Evolutionary conservation across 2,797 vertebrate genomes (phyloP), one percentile per base, ranked within the genome.

Genomic region (Rhynchotus rufescens): DNA sequence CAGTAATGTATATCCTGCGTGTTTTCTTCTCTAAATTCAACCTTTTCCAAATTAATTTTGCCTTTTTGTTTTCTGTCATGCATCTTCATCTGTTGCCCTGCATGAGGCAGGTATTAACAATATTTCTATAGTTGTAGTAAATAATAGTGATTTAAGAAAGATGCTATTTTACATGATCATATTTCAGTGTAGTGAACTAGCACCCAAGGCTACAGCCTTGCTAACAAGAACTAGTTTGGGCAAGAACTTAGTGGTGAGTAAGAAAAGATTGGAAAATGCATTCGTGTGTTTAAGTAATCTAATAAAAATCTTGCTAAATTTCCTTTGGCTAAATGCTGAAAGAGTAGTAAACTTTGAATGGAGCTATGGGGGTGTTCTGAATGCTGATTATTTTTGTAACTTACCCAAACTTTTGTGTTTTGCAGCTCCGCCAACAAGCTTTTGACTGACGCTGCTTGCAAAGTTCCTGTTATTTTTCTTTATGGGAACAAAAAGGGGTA

Each of bases 141-240:
- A 5, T 28, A 21, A 3, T 57, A 28, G 25, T 47, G 1, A 44
- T 59, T 22, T 25, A 14, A 16, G 71, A 67, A 28, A 47, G 28
- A 20, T 54, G 34, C 30, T 54, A 12, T 26, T 14, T n/a, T 8
- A 0, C 30, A 4, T 1, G 12, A 23, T 32, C 0, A 0, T 17
- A 26, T 42, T 52, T 59, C 12, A n/a, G 2, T 11, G 12, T 40
- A 23, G 47, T 36, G 19, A 74, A 49, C 7, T 56, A 25, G 21
- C 11, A 23, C 38, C 3, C 22, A 54, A 52, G 60, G 12, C 21
- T 7, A 40, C 21, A 10, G 38, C 30, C 4, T 17, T 34, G 26
- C 47, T 38, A 12, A 0, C 34, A 5, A 8, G 5, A 21, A 3
- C 26, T 6, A 10, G 40, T 17, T 2, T 49, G 54, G 59, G 54